These are phyloP conservation scores for Octodon degus DNA, from an alignment of 2,113 vertebrate species.

Conservation along the genomic window DNA sequence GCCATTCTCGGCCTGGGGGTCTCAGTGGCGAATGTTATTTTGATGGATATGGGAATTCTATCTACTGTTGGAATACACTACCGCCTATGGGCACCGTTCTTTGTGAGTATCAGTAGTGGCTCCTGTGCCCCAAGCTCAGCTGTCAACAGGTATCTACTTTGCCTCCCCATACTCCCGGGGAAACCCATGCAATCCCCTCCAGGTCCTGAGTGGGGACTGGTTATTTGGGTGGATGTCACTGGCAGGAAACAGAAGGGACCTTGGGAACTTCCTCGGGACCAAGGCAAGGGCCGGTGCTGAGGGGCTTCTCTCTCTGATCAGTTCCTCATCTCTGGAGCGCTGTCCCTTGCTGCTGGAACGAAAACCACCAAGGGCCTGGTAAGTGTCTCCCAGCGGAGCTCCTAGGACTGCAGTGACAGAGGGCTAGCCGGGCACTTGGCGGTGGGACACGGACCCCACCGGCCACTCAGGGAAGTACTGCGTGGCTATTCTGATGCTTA, in stretches of 20 bases:
- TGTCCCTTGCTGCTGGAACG: not conserved
- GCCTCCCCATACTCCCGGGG: not conserved
- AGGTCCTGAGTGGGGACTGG: not conserved
- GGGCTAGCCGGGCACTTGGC: too few species aligned
- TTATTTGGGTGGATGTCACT: not conserved
- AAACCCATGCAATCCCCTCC: not conserved
- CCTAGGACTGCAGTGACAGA: not conserved
- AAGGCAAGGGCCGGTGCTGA: not conserved
- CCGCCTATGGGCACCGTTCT: not conserved
- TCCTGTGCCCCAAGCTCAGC: too few species aligned
- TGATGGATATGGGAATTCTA: accelerated
- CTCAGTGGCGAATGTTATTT: not conserved
- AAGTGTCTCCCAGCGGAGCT: not conserved
- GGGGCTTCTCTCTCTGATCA: not conserved
- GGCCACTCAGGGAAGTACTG: not conserved
- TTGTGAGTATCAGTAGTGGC: not conserved
- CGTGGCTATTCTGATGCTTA: too few species aligned
- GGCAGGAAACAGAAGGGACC: too few species aligned
- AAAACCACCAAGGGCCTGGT: not conserved
- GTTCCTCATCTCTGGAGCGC: not conserved
- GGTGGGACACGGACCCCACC: not conserved
- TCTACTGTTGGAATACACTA: not conserved
- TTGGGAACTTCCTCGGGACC: too few species aligned
- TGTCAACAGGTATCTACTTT: too few species aligned
- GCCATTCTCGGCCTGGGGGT: not conserved